phyloP scores from a whole-genome alignment of 2,797 vertebrate genomes.

The Lepilemur ruficaudatus region DNA sequence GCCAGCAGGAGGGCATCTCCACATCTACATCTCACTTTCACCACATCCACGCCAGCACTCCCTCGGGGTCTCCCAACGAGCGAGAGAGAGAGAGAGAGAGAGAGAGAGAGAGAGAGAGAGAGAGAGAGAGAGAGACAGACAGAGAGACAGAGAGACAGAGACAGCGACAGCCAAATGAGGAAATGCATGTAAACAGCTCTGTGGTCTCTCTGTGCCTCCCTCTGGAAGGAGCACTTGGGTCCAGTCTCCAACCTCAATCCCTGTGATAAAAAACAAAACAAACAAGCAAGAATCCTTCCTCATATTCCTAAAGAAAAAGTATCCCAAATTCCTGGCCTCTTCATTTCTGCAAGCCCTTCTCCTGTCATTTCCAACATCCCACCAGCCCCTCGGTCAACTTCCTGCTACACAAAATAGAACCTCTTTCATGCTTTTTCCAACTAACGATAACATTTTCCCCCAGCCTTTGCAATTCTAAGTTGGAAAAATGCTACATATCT shows the following conservation, averaged over 20 bases:
- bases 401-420: neutral
- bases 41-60: neutral
- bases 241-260: neutral
- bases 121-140: neutral
- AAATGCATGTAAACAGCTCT: constrained; percentile 33
- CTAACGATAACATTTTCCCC: neutral
- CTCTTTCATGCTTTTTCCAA: neutral
- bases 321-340: neutral
- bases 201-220: neutral
- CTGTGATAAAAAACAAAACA: neutral
- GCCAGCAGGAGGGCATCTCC: neutral
- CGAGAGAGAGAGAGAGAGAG: neutral
- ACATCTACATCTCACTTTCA: neutral
- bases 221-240: neutral
- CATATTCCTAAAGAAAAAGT: neutral
- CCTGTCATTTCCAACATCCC: neutral
- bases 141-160: neutral
- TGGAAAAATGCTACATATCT: neutral
- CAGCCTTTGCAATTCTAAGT: neutral
- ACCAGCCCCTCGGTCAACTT: neutral
- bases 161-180: constrained; percentile 9
- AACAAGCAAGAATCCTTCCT: neutral
- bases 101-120: neutral
- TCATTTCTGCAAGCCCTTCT: neutral
- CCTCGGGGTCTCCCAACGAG: neutral